A percentile compares a stretch with the other conserved stretches of the same genome.
Conservation (phyloP, 2,797 vertebrate genomes). For the Phalanger gymnotis region DNA sequence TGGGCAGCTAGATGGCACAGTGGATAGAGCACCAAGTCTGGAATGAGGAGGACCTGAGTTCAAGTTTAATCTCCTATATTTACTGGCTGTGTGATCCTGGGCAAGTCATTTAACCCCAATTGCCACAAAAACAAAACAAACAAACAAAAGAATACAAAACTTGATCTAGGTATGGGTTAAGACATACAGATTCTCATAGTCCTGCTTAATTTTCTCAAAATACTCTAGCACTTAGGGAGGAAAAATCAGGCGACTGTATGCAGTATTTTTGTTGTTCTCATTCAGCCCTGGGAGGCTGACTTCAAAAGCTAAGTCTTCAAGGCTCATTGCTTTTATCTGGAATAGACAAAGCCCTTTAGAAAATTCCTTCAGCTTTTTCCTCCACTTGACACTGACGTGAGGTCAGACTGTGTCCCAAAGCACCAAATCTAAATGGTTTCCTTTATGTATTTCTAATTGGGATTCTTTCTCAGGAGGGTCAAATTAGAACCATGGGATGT, state of each 20-base stretch:
- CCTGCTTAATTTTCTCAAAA: neutral
- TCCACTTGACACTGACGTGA: conserved; percentile 77
- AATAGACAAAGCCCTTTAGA: conserved; percentile 77
- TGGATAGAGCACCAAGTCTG: too few species aligned
- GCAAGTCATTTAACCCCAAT: too few species aligned
- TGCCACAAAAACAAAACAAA: too few species aligned
- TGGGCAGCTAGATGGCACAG: too few species aligned
- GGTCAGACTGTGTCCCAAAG: conserved; percentile 71
- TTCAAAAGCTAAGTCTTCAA: conserved; percentile 80
- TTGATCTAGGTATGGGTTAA: conserved; percentile 42
- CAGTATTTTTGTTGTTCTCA: conserved; percentile 53
- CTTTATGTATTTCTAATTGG: conserved; percentile 79
- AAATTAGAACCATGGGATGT: conserved; percentile 58
- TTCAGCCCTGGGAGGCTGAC: conserved; percentile 65
- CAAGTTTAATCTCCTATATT: too few species aligned
- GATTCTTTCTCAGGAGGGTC: conserved; percentile 63
- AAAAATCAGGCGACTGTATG: conserved; percentile 45
- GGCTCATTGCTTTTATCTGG: conserved; percentile 82
- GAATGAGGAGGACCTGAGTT: too few species aligned
- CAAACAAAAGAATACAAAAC: conserved; percentile 5
- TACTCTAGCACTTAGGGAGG: neutral
- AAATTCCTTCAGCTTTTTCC: conserved; percentile 79
- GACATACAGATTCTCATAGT: neutral
- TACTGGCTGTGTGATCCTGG: too few species aligned
- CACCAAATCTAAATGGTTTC: conserved; percentile 73